Base-by-base conservation (phyloP, 2,888 invertebrate genomes). In the Pachliopta kotzebuea region DNA sequence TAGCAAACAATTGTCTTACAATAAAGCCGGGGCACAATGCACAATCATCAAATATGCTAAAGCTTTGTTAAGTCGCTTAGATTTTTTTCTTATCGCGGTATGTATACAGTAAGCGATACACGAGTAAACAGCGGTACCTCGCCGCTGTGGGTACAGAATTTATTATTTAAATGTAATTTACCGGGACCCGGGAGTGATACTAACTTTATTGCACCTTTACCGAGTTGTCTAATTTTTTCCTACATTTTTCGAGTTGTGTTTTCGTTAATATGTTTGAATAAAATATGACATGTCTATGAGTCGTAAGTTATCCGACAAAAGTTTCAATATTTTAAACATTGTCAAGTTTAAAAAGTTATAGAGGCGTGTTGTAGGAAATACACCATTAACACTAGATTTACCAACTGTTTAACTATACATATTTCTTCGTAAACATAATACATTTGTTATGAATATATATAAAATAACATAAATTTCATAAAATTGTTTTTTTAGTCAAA, bases 31-130 rank as follows among this genome's bases (percentile, higher is more conserved):
- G 62, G 62, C 67, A 67, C 67, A 60, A 62, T 68, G 56, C 56
- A 50, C 50, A 56, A 60, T 58, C 61, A 63, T 66, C 50, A 52
- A 65, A 61, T 68, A 63, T 67, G 59, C 65, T 65, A 60, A 68
- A 59, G 37, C 59, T 63, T 68, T 65, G 61, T 58, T 56, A 37
- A 61, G 67, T 68, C 58, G 58, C 37, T 63, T 63, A 63, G 59
- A 55, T 66, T 66, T 57, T 61, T 66, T 66, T 67, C 60, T 68
- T 69, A 69, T 64, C 69, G 50, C 55, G 31, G 26, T 63, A 21
- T 56, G 29, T 60, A 56, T 17, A 65, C 69, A 69, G 55, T 53
- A 42, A 6, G 37, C 65, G 54, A 56, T 56, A 57, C 65, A 29
- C 31, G 8, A 6, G 29, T 53, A 61, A 53, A 65, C 56, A 57